Conservation (phyloP, 2,113 vertebrate genomes). For the Amphilophus citrinellus region DNA sequence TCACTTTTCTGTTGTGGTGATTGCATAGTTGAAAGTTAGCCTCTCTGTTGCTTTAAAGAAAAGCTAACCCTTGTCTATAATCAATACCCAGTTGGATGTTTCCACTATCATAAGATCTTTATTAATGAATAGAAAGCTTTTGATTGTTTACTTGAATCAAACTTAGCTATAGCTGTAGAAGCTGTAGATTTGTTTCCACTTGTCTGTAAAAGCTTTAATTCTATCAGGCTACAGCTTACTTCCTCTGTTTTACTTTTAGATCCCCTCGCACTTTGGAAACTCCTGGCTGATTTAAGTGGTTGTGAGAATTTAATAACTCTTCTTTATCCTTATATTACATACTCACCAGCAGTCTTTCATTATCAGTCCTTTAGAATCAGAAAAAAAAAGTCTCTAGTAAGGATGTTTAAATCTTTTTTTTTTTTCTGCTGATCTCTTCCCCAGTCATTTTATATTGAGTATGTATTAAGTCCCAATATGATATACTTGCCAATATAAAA, state of each 20-base stretch:
- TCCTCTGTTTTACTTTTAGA: constrained; percentile 24
- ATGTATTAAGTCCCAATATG: constrained; percentile 13
- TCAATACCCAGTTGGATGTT: constrained; percentile 67
- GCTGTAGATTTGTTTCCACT: constrained; percentile 30
- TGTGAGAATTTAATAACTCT: constrained; percentile 27
- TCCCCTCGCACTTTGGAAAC: constrained; percentile 1
- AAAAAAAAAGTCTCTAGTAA: not conserved
- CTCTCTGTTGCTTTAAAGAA: constrained; percentile 64
- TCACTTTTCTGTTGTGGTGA: constrained; percentile 70
- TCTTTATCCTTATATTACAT: constrained; percentile 20
- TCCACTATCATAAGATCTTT: constrained; percentile 69
- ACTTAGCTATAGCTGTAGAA: constrained; percentile 25
- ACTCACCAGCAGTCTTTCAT: constrained; percentile 17
- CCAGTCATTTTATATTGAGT: constrained; percentile 16
- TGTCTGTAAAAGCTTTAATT: constrained; percentile 47
- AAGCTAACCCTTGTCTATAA: constrained; percentile 62
- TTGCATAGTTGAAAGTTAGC: constrained; percentile 63
- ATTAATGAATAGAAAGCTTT: constrained; percentile 59
- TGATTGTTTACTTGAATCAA: constrained; percentile 47
- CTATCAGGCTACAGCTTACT: constrained; percentile 18
- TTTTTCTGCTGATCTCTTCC: not conserved
- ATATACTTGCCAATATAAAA: constrained; percentile 10
- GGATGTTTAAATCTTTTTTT: constrained; percentile 19
- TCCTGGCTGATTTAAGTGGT: constrained; percentile 24
- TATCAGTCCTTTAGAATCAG: not conserved